These are phyloP conservation scores for Polydrusus tereticollis DNA, from an alignment of 2,888 invertebrate species.

Conservation along the genomic window DNA sequence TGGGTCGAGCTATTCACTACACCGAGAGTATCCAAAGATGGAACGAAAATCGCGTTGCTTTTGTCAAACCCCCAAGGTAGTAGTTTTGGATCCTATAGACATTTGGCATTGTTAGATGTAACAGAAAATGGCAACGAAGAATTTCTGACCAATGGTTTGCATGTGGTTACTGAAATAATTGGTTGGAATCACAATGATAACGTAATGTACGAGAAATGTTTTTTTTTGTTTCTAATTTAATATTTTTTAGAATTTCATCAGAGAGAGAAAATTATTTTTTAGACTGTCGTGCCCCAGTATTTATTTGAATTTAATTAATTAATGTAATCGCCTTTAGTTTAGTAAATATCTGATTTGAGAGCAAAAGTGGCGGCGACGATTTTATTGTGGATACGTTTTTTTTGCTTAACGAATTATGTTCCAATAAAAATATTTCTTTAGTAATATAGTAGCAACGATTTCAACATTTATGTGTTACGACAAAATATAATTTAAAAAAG, in stretches of 20 bases:
- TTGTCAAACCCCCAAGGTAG: slow-evolving; percentile 76
- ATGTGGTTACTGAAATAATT: slow-evolving; percentile 80
- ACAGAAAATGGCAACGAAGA: slow-evolving; percentile 62
- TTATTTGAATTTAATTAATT: no score
- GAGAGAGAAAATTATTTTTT: neutral
- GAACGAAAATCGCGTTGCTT: slow-evolving; percentile 79
- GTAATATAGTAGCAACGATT: no score
- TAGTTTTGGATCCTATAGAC: slow-evolving; percentile 73
- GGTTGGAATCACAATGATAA: slow-evolving; percentile 77
- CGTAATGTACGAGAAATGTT: slow-evolving; percentile 73
- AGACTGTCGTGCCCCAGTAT: no score
- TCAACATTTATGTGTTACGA: no score
- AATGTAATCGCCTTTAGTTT: no score
- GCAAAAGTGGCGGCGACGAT: no score
- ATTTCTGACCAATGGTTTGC: slow-evolving; percentile 74
- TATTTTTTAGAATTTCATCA: neutral
- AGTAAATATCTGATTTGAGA: no score
- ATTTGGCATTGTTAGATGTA: slow-evolving; percentile 72
- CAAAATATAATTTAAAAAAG: no score
- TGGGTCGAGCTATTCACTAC: slow-evolving; percentile 86
- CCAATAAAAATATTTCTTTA: no score
- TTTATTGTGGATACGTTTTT: no score
- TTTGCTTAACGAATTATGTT: no score
- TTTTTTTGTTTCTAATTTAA: slow-evolving; percentile 61
- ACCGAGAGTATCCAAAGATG: slow-evolving; percentile 77